Evolutionary conservation across 2,797 vertebrate genomes (phyloP).

Genomic region (Anisognathus igniventris): DNA sequence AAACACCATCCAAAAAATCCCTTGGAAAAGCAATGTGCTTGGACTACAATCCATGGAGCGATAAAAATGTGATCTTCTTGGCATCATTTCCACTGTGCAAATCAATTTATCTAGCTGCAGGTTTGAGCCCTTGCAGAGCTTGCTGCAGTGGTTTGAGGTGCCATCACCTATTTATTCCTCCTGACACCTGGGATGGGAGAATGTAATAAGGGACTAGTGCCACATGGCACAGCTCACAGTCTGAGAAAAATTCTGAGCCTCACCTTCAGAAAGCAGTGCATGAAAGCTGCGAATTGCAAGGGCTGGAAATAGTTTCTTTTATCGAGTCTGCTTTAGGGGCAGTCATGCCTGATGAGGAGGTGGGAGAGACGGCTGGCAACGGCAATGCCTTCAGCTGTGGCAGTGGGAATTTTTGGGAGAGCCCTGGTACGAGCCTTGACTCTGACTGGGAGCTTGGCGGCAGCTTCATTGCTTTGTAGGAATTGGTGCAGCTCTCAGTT

Average conservation of each 20-base stretch:
- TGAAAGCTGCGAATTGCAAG: background rate
- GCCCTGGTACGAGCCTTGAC: background rate
- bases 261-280: background rate
- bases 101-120: background rate
- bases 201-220: background rate
- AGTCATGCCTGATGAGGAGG: background rate
- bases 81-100: background rate
- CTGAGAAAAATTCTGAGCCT: background rate
- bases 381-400: background rate
- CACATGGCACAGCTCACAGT: background rate
- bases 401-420: background rate
- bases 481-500: background rate
- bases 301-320: background rate
- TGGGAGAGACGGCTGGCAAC: background rate
- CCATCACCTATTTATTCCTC: background rate
- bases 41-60: background rate
- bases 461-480: background rate
- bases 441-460: fast-evolving
- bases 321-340: background rate
- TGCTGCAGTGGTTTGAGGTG: background rate
- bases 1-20: background rate
- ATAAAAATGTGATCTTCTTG: background rate
- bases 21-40: background rate
- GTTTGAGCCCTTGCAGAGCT: background rate
- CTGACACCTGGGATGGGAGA: background rate